Evolutionary conservation across 2,888 invertebrate species (phyloP).

Genomic region (Ecliptopera silaceata): DNA sequence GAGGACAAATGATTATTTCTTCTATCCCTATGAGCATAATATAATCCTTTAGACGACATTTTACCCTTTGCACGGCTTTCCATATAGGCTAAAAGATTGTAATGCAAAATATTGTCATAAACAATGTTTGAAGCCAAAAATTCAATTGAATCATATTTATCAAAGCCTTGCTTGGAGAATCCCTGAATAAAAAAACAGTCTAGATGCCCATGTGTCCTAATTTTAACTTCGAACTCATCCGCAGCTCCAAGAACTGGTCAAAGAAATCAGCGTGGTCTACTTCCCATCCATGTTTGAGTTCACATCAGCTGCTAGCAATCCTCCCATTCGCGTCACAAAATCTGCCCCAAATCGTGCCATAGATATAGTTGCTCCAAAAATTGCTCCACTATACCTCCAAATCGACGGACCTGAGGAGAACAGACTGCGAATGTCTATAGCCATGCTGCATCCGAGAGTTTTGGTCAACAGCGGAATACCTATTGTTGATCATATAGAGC

Average conservation of each 20-base stretch:
- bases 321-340: conserved; percentile 53
- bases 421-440: conserved; percentile 54
- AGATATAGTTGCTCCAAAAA: conserved; percentile 60
- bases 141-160: too few relatives aligned
- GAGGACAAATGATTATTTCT: not conserved
- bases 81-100: too few relatives aligned
- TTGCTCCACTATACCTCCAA: conserved; percentile 67
- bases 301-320: conserved; percentile 56
- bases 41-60: too few relatives aligned
- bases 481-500: conserved; percentile 55
- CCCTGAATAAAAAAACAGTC: too few relatives aligned
- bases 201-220: not conserved
- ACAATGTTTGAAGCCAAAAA: too few relatives aligned
- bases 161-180: too few relatives aligned
- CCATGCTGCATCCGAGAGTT: conserved; percentile 61
- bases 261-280: conserved; percentile 44
- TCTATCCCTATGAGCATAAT: too few relatives aligned
- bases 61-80: too few relatives aligned
- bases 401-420: conserved; percentile 63
- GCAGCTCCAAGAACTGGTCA: conserved; percentile 50
- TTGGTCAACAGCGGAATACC: conserved; percentile 57
- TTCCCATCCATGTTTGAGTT: conserved; percentile 63
- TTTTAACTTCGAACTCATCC: conserved; percentile 24
- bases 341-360: conserved; percentile 40
- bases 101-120: too few relatives aligned